phyloP scores from a whole-genome alignment of 2,113 vertebrate species.

The Scophthalmus maximus region DNA sequence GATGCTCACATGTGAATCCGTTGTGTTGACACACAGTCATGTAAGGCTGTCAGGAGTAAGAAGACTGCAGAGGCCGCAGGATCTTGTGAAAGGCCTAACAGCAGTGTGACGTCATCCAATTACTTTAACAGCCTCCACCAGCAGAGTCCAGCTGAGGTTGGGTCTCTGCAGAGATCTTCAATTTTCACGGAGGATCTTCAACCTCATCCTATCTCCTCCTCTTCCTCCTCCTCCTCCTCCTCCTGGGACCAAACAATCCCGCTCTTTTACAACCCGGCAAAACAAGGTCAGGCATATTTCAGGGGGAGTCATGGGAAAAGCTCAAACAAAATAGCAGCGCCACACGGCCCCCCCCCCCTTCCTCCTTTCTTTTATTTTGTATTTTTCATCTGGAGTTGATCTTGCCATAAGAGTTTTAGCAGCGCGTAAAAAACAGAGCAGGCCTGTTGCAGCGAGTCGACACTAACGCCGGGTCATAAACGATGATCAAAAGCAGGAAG shows the following conservation, averaged over 20 bases:
- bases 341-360: not conserved
- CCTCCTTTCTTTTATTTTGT: slow-evolving; percentile 4
- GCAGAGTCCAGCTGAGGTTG: not conserved
- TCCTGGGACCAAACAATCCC: slow-evolving; percentile 67
- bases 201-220: slow-evolving; percentile 11
- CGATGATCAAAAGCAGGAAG: slow-evolving; percentile 44
- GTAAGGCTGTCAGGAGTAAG: not conserved
- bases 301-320: slow-evolving; percentile 80
- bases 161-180: slow-evolving; percentile 22
- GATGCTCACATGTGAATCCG: not conserved
- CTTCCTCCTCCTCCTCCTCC: slow-evolving; percentile 23
- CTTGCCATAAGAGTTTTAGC: slow-evolving; percentile 22
- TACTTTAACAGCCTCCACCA: slow-evolving; percentile 45
- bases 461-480: slow-evolving; percentile 20
- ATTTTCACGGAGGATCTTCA: slow-evolving; percentile 46
- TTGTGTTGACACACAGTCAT: not conserved
- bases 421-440: not conserved
- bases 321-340: slow-evolving; percentile 48
- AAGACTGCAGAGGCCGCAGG: not conserved
- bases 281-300: slow-evolving; percentile 75
- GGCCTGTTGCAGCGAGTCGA: slow-evolving; percentile 25
- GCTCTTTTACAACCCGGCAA: slow-evolving; percentile 59
- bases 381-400: slow-evolving; percentile 58
- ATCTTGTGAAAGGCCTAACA: not conserved
- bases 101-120: slow-evolving; percentile 33